Percentiles rank a stretch among this genome's conserved stretches.
phyloP scores from a whole-genome alignment of 2,113 vertebrate genomes.

The Apteryx owenii region DNA sequence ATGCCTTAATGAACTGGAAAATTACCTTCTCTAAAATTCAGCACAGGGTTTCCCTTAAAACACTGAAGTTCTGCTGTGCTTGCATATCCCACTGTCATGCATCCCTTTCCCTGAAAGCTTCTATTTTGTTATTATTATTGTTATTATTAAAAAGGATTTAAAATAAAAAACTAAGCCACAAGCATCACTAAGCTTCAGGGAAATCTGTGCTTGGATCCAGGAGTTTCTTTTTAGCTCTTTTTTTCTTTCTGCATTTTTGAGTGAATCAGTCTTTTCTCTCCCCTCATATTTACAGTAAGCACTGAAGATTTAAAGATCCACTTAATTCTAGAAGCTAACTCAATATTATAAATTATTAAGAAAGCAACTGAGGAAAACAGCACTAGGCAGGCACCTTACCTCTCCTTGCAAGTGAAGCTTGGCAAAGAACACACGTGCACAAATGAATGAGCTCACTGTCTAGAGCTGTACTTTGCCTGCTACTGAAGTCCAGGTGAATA shows the following conservation, averaged over 20 bases:
- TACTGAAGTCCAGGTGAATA: conserved; percentile 61
- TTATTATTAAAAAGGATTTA: background rate
- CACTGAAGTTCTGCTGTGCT: background rate
- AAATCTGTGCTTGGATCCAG: background rate
- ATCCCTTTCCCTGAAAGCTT: background rate
- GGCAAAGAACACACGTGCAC: background rate
- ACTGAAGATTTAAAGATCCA: background rate
- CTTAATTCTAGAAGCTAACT: background rate
- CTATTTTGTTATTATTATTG: background rate
- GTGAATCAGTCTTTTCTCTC: background rate
- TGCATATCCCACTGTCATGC: background rate
- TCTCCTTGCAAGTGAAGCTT: conserved; percentile 1
- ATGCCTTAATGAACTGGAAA: background rate
- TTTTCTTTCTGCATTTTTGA: background rate
- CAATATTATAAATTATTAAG: background rate
- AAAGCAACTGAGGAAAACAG: background rate
- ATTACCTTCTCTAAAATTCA: background rate
- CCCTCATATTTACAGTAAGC: background rate
- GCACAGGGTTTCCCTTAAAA: background rate
- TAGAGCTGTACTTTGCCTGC: conserved; percentile 66
- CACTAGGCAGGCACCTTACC: conserved; percentile 43
- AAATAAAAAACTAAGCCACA: background rate
- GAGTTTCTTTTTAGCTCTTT: background rate
- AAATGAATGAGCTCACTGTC: background rate
- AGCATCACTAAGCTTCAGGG: background rate